Percentiles rank a stretch among this genome's conserved stretches.
Evolutionary conservation across 2,888 invertebrate species (phyloP).

Genomic region (Chrysomela aeneicollis): DNA sequence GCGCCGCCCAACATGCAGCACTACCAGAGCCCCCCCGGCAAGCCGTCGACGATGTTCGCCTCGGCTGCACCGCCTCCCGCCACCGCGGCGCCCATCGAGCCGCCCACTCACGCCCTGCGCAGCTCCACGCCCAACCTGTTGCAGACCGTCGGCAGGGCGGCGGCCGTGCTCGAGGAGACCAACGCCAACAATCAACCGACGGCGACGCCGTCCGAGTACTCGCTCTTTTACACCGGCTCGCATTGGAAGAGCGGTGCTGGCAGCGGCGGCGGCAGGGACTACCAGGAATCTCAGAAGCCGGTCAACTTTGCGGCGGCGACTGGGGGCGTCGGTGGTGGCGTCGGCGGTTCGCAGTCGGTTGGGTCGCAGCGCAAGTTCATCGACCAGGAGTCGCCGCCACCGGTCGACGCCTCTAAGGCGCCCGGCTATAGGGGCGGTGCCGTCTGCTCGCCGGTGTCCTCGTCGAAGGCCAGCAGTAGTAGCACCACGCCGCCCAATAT

Average conservation of each 20-base stretch:
- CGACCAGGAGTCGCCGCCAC: slow-evolving; percentile 64
- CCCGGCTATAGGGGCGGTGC: slow-evolving; percentile 87
- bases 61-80: slow-evolving; percentile 19
- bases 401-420: slow-evolving; percentile 88
- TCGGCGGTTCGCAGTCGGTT: slow-evolving; percentile 37
- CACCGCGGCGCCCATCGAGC: slow-evolving; percentile 25
- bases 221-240: slow-evolving; percentile 83
- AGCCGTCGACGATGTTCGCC: slow-evolving; percentile 27
- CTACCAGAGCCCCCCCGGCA: slow-evolving; percentile 48
- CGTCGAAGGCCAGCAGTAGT: slow-evolving; percentile 66
- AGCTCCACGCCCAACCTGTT: slow-evolving; percentile 45
- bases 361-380: slow-evolving; percentile 62
- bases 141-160: slow-evolving; percentile 37
- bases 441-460: slow-evolving; percentile 79
- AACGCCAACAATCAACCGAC: neutral
- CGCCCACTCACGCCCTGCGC: slow-evolving; percentile 25
- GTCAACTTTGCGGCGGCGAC: slow-evolving; percentile 79
- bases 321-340: slow-evolving; percentile 60
- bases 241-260: slow-evolving; percentile 65
- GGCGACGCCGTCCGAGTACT: slow-evolving; percentile 78
- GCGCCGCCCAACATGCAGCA: slow-evolving; percentile 60
- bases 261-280: slow-evolving; percentile 34
- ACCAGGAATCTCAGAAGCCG: slow-evolving; percentile 66
- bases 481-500: slow-evolving; percentile 65
- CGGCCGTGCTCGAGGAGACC: neutral